Base-by-base conservation (phyloP, 2,797 vertebrate species). In the Fistularia commersonii region DNA sequence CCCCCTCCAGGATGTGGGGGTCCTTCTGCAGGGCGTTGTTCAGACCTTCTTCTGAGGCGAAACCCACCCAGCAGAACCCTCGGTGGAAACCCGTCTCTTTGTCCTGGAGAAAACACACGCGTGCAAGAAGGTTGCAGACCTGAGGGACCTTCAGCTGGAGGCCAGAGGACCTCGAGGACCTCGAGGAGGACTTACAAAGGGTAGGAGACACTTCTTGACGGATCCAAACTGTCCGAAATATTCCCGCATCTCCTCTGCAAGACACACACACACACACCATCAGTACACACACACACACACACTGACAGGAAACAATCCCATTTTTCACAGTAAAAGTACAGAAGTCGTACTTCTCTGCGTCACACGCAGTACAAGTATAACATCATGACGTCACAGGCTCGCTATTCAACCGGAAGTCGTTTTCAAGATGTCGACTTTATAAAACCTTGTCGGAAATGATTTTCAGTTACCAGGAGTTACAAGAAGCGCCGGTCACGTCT, bases 201-300 rank as follows among this genome's bases (percentile, higher is more conserved):
- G 92, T 52, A 98, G 33, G 0, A 61, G 44, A 48, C 94, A 97
- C 54, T 61, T 93, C 80, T 72, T 92, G 8, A 98, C 72, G 0
- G 59, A 6, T 0, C 96, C 96, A 75, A 97, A 98, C 76, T 95
- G 94, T 3, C 70, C 77, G 47, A 98, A 98, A 63, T 98, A 93
- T 23, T 93, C 87, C 81, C 46, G 92, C 57, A 98, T 32, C 66
- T 97, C 93, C 82, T 72, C 96, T 98, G 87, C 1, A 84, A 70
- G 48, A 61, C 8, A 62, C 43, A 55, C 23, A 32, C 10, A 11
- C 9, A 6, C 34, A 32, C 13, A 36, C 33, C 23, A n/a, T n/a
- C n/a, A n/a, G n/a, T n/a, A n/a, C n/a, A n/a, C n/a, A n/a, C n/a
- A n/a, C n/a, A n/a, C n/a, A 12, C 7, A n/a, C 11, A 33, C 31